Percentiles rank a stretch among this genome's conserved stretches.
Evolutionary conservation across 2,113 vertebrate genomes (phyloP).

Genomic region (Tachysurus vachellii): DNA sequence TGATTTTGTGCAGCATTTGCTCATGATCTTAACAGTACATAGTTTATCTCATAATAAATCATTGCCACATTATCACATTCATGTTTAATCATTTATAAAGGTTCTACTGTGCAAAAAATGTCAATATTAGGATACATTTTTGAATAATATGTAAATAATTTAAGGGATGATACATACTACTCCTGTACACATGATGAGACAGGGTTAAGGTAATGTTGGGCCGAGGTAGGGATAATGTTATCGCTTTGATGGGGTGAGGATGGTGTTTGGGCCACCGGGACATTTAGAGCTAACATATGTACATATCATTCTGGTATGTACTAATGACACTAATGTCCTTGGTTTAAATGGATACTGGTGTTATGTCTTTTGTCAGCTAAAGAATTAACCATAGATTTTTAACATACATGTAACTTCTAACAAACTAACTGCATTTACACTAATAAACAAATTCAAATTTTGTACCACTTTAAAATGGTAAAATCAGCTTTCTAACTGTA

Average conservation of each 20-base stretch:
- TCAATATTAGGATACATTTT: background rate
- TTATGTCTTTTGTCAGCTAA: background rate
- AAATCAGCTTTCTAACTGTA: background rate
- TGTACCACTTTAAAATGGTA: background rate
- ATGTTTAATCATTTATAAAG: background rate
- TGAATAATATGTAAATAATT: background rate
- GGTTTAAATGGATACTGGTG: background rate
- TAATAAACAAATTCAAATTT: no score
- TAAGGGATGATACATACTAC: background rate
- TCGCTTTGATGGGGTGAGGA: background rate
- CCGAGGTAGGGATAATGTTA: background rate
- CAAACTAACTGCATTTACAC: background rate
- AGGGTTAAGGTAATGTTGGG: background rate
- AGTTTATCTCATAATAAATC: background rate
- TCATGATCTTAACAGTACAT: background rate
- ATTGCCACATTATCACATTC: background rate
- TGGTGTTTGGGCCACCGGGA: background rate
- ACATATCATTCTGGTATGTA: background rate
- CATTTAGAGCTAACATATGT: background rate
- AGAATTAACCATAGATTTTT: background rate
- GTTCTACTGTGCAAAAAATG: background rate
- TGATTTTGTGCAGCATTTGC: background rate
- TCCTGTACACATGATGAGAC: background rate
- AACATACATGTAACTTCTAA: background rate
- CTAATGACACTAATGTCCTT: background rate